Evolutionary conservation across 2,888 invertebrate genomes (phyloP), one percentile per base, ranked within the genome.

Genomic region (Brenthis hecate): DNA sequence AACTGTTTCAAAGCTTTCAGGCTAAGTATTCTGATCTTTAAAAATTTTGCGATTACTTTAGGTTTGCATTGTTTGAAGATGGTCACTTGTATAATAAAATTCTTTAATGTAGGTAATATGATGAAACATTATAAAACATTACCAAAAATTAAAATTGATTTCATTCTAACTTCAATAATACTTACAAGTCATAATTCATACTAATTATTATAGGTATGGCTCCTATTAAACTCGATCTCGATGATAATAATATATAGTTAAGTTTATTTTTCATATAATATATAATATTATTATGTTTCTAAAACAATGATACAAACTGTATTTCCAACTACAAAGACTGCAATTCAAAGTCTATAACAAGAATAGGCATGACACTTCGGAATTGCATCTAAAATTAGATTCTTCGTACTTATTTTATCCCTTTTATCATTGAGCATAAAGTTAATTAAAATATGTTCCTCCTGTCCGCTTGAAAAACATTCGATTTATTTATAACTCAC

Each of bases 351-450:
- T 51, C 16, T 16, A n/a, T 32, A 36, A 53, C 57, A 43, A 28
- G 53, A 57, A 64, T 23, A 19, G 57, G 14, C 32, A 54, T 36
- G 16, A 64, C 32, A 50, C 47, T 28, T 56, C 13, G 56, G 19
- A 55, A 50, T 65, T 47, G 47, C 43, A 50, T 36, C 65, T 61
- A 69, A 69, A 69, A 69, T 65, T 69, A 69, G 61, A 65, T 43
- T 13, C 56, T 16, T 48, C 48, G 16, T 16, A 28, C 28, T 56
- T 50, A 43, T 36, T 60, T 64, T 56, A 56, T 16, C 32, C 56
- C 16, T 43, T 56, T 56, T 36, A 32, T 8, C 8, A 11, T 43
- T 43, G 36, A 8, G 36, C 2, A 28, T 2, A 19, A 11, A 53
- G 28, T 28, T 32, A 13, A 13, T 47, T 13, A 48, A 48, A 48